Conservation (phyloP, 30 jellyfish, hydroid and myxozoan species). For the Catostylus mosaicus region DNA sequence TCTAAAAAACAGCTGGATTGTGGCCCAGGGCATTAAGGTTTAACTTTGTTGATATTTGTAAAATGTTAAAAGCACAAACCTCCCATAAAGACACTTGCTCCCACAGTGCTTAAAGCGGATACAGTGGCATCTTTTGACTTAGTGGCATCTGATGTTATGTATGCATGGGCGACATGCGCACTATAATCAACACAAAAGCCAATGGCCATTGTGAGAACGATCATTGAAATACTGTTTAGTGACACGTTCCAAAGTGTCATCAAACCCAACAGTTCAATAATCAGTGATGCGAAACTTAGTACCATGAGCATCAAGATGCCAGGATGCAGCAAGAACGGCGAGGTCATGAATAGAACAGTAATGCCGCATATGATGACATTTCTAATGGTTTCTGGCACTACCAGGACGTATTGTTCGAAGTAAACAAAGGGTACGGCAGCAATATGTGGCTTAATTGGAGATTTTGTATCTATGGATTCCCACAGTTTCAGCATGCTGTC, state of each 20-base stretch:
- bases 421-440: constrained; percentile 30
- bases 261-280: constrained; percentile 77
- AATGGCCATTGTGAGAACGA: constrained; percentile 54
- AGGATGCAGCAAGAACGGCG: constrained; percentile 77
- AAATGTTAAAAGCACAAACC: constrained; percentile 24
- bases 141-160: constrained; percentile 43
- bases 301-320: constrained; percentile 67
- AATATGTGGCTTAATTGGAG: constrained; percentile 1
- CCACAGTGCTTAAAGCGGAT: constrained; percentile 27
- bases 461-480: constrained; percentile 15
- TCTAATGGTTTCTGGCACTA: constrained; percentile 56
- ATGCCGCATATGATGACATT: constrained; percentile 64
- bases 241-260: constrained; percentile 64
- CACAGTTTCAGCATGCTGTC: constrained; percentile 28
- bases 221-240: constrained; percentile 64
- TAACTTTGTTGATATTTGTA: background rate
- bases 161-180: constrained; percentile 74
- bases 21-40: background rate
- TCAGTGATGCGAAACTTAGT: constrained; percentile 60
- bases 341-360: constrained; percentile 69
- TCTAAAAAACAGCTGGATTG: background rate
- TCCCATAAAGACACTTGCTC: constrained; percentile 74
- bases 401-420: constrained; percentile 65
- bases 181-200: constrained; percentile 79
- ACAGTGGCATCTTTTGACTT: constrained; percentile 21